Percentiles rank a stretch among this genome's conserved stretches.
phyloP scores from a whole-genome alignment of 92 coral and sea anemone genomes.

The Virgularia gustaviana region DNA sequence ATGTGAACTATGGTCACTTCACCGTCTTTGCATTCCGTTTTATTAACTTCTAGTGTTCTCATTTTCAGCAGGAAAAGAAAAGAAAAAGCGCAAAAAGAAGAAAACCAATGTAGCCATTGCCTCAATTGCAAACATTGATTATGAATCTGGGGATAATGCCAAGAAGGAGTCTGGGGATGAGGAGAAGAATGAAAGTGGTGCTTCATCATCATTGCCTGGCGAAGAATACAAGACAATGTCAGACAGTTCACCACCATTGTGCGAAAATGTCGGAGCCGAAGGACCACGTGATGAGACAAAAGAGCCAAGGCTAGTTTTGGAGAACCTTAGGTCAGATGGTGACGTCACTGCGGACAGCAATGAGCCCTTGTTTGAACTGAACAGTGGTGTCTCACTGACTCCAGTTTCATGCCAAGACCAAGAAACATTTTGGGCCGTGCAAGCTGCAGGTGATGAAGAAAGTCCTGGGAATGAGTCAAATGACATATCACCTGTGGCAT shows the following conservation, averaged over 20 bases:
- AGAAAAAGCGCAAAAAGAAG: constrained; percentile 78
- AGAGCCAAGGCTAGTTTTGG: not conserved
- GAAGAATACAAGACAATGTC: too few relatives aligned
- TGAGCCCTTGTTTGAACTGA: constrained; percentile 56
- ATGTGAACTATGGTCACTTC: too few relatives aligned
- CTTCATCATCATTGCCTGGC: too few relatives aligned
- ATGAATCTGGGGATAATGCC: not conserved
- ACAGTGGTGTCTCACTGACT: constrained; percentile 67
- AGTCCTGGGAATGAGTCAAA: constrained; percentile 54
- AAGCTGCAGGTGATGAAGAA: constrained; percentile 45
- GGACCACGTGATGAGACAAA: not conserved
- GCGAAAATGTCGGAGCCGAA: not conserved
- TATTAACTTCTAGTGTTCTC: too few relatives aligned
- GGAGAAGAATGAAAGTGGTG: too few relatives aligned
- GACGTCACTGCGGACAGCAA: not conserved
- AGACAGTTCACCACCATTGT: not conserved
- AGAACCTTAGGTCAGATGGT: not conserved
- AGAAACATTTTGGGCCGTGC: constrained; percentile 12
- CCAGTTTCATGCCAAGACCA: constrained; percentile 49
- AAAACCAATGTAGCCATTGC: constrained; percentile 69
- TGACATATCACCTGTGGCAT: constrained; percentile 2
- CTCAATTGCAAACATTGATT: constrained; percentile 61
- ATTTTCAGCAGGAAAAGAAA: constrained; percentile 43
- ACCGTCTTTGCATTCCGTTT: too few relatives aligned
- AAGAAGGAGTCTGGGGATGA: not conserved